These are phyloP conservation scores for western clawed frog (Xenopus tropicalis) DNA, from an alignment of 2,113 vertebrate genomes.

Conservation along the genomic window DNA sequence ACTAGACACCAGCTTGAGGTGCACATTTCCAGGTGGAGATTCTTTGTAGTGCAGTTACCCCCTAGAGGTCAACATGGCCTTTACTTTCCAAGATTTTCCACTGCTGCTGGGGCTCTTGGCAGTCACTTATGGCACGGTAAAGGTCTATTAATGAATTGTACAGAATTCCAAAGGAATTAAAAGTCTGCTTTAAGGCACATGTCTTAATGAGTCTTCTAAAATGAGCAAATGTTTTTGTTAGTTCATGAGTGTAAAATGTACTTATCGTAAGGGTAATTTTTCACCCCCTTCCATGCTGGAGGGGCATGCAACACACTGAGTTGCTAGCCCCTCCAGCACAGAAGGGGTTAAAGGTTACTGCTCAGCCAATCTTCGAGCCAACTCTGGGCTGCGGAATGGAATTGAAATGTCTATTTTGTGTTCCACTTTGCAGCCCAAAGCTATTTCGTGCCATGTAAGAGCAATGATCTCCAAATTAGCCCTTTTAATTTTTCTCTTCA, in stretches of 20 bases:
- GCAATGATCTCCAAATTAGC: slow-evolving; percentile 32
- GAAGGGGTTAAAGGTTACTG: slow-evolving; percentile 42
- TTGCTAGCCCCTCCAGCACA: slow-evolving; percentile 10
- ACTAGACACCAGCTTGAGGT: background rate
- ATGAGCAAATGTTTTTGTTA: slow-evolving; percentile 45
- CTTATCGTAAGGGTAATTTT: background rate
- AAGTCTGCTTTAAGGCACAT: slow-evolving; percentile 76
- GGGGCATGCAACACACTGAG: background rate
- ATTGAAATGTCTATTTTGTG: slow-evolving; percentile 4
- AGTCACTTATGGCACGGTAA: slow-evolving; percentile 77
- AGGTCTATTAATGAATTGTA: slow-evolving; percentile 65
- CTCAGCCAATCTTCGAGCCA: slow-evolving; percentile 25
- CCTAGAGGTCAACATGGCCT: slow-evolving; percentile 45
- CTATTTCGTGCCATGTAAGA: slow-evolving; percentile 18
- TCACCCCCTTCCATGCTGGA: slow-evolving; percentile 33
- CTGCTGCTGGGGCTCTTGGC: slow-evolving; percentile 29
- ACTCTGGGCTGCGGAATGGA: slow-evolving; percentile 24
- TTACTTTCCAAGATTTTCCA: slow-evolving; percentile 25
- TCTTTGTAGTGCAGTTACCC: slow-evolving; percentile 35
- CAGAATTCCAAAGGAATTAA: slow-evolving; percentile 61
- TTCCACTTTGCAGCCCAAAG: slow-evolving; percentile 23
- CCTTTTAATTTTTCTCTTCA: slow-evolving; percentile 67
- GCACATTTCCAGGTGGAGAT: background rate
- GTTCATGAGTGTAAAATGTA: background rate
- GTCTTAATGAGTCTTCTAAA: slow-evolving; percentile 67